Evolutionary conservation across 2,113 vertebrate genomes (phyloP).

Genomic region (Hippocampus abdominalis): DNA sequence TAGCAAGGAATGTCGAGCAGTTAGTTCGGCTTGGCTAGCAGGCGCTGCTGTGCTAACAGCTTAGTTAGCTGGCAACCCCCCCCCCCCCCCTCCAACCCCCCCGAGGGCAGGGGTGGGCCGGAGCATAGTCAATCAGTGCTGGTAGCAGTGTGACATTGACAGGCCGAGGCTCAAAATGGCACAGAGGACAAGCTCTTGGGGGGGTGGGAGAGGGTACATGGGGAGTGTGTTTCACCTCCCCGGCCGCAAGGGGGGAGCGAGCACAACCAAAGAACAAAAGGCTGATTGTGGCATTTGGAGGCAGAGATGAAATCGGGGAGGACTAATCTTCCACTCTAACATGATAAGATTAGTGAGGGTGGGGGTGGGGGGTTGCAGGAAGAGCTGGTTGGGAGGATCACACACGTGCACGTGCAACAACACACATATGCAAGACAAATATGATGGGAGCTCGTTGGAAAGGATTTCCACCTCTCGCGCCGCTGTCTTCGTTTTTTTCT

Average conservation of each 20-base stretch:
- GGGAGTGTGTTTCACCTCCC: constrained; percentile 35
- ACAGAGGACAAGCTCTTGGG: constrained; percentile 18
- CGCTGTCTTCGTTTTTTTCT: constrained; percentile 30
- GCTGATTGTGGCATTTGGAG: constrained; percentile 64
- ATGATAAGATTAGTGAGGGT: constrained; percentile 73
- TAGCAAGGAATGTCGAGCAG: constrained; percentile 61
- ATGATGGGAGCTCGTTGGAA: constrained; percentile 62
- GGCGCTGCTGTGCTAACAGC: constrained; percentile 49
- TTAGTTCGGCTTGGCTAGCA: constrained; percentile 48
- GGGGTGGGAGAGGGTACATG: constrained; percentile 22
- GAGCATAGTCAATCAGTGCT: constrained; percentile 37
- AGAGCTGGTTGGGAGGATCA: constrained; percentile 59
- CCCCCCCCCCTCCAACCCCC: neutral
- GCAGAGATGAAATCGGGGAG: constrained; percentile 63
- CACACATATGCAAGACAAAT: constrained; percentile 28
- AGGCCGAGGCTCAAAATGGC: constrained; percentile 43
- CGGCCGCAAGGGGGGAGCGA: constrained; percentile 40
- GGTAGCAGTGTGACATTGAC: constrained; percentile 49
- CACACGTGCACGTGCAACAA: constrained; percentile 42
- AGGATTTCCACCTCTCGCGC: constrained; percentile 55
- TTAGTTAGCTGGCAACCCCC: constrained; percentile 40
- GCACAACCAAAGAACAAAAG: constrained; percentile 60
- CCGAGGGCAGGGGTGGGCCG: constrained; percentile 31
- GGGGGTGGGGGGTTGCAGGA: constrained; percentile 60
- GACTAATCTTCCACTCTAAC: constrained; percentile 71